Evolutionary conservation across 2,888 invertebrate genomes (phyloP).

Genomic region (Chymomyza procnemis): DNA sequence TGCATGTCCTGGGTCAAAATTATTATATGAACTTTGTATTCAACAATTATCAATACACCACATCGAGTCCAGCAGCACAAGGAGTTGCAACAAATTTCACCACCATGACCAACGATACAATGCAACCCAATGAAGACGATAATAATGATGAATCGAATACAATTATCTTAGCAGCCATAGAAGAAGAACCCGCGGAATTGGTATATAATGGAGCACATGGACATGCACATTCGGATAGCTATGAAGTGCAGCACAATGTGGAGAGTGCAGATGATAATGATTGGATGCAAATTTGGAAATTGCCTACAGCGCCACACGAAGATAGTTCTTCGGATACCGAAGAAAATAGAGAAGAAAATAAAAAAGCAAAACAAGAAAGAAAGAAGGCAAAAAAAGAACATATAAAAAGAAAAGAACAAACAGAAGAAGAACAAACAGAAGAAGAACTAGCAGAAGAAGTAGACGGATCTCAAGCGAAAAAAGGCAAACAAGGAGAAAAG

Average conservation of each 20-base stretch:
- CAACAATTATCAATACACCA: conserved; percentile 38
- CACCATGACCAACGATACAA: neutral
- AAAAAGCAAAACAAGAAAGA: no score
- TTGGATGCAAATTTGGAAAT: neutral
- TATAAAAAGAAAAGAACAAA: no score
- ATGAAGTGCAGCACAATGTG: conserved; percentile 3
- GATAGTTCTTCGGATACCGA: no score
- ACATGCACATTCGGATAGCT: conserved; percentile 15
- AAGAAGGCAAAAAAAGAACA: no score
- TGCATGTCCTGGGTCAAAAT: conserved; percentile 42
- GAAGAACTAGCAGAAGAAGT: no score
- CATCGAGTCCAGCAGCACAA: neutral
- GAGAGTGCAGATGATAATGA: neutral
- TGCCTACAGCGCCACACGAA: neutral
- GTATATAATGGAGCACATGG: conserved; percentile 2
- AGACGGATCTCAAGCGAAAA: no score
- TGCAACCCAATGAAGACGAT: neutral
- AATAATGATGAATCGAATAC: neutral
- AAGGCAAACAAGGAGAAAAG: no score
- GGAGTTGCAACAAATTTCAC: neutral
- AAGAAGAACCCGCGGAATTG: neutral
- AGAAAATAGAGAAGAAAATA: no score
- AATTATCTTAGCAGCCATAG: neutral
- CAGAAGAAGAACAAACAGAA: no score
- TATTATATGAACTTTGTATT: conserved; percentile 60